Conservation (phyloP, 2,888 invertebrate species). For the Branchipolynoe longqiensis region DNA sequence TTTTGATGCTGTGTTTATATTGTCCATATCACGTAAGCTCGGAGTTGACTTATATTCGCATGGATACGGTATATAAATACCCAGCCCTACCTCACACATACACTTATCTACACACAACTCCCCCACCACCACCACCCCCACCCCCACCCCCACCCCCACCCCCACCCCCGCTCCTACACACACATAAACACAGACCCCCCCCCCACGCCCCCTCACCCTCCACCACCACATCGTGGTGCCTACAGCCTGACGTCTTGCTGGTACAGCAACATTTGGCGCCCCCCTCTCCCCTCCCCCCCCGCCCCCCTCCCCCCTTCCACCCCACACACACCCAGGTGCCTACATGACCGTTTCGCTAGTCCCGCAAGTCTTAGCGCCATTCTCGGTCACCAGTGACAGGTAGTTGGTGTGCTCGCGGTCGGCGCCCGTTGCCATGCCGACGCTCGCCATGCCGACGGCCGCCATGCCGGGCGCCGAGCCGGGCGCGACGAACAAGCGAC, state of each 20-base stretch:
- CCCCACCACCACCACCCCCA: too few relatives aligned
- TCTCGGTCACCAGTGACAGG: constrained; percentile 77
- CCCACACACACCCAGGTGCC: background rate
- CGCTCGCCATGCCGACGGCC: too few relatives aligned
- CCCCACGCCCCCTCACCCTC: background rate
- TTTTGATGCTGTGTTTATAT: too few relatives aligned
- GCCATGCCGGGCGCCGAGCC: background rate
- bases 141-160: too few relatives aligned
- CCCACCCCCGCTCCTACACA: background rate
- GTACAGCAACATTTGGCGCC: background rate
- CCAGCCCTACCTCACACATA: too few relatives aligned
- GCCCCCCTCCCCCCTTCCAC: too few relatives aligned
- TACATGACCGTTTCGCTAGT: constrained; percentile 52
- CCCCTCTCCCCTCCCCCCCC: background rate
- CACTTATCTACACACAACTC: too few relatives aligned
- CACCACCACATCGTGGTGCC: background rate
- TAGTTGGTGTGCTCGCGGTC: constrained; percentile 78
- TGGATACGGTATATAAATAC: too few relatives aligned
- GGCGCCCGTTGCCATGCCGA: too few relatives aligned
- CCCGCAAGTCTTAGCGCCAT: constrained; percentile 70
- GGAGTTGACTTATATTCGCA: too few relatives aligned
- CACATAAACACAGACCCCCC: background rate
- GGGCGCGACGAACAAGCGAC: constrained; percentile 83
- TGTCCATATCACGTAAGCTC: too few relatives aligned
- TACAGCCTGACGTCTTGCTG: background rate